Evolutionary conservation across 2,888 invertebrate genomes (phyloP).

Genomic region (Ctenicera cuprea): DNA sequence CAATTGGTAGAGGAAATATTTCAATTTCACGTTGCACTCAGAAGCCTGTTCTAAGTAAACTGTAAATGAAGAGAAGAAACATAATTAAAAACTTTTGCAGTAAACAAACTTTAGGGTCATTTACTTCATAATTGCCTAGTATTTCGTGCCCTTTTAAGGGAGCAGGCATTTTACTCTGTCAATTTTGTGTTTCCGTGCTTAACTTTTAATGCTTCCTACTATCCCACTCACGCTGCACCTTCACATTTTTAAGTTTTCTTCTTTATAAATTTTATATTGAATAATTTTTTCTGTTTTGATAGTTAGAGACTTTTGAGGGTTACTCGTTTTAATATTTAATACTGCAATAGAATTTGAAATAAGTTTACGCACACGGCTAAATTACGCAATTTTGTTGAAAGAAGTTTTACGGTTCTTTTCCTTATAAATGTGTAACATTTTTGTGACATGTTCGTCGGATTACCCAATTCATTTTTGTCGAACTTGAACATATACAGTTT

Average conservation of each 20-base stretch:
- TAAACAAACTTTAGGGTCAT: slow-evolving; percentile 42
- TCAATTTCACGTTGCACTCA: slow-evolving; percentile 1
- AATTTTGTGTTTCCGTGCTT: slow-evolving; percentile 35
- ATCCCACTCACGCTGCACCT: neutral
- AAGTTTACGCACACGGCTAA: neutral
- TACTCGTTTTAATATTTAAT: slow-evolving; percentile 11
- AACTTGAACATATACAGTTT: no score
- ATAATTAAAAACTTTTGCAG: slow-evolving; percentile 43
- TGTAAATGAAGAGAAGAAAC: slow-evolving; percentile 30
- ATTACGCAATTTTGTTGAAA: neutral
- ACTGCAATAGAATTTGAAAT: slow-evolving; percentile 15
- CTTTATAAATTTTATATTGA: slow-evolving; percentile 32
- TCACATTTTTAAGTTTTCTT: slow-evolving; percentile 31
- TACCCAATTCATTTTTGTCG: no score
- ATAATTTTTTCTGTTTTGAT: slow-evolving; percentile 29
- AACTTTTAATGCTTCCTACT: slow-evolving; percentile 37
- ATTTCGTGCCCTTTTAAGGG: slow-evolving; percentile 35
- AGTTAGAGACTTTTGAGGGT: neutral
- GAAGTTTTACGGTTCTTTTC: neutral
- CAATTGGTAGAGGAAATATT: no score
- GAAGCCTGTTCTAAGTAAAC: slow-evolving; percentile 16
- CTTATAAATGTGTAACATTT: neutral
- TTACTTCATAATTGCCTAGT: slow-evolving; percentile 41
- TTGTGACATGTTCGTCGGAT: no score
- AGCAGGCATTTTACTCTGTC: slow-evolving; percentile 32